phyloP scores from a whole-genome alignment of 2,113 vertebrate species.

The Cottus gobio region DNA sequence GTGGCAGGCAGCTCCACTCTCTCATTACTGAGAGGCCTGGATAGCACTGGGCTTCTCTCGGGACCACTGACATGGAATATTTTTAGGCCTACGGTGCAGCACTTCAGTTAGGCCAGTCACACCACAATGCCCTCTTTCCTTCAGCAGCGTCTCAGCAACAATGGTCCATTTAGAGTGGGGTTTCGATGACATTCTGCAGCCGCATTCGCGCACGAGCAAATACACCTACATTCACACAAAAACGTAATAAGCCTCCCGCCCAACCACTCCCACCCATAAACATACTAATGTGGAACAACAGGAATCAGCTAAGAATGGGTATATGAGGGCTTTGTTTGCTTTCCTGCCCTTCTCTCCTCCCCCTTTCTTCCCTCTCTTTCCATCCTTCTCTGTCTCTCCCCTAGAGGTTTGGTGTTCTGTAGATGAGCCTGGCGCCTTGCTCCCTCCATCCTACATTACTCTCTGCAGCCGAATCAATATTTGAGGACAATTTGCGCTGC shows the following conservation, averaged over 20 bases:
- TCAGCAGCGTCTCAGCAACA: constrained; percentile 56
- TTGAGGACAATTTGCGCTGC: constrained; percentile 73
- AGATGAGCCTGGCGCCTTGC: constrained; percentile 65
- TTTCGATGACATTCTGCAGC: constrained; percentile 18
- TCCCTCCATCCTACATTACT: constrained; percentile 55
- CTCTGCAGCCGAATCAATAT: constrained; percentile 77
- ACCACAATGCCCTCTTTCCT: constrained; percentile 71
- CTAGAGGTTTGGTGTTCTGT: constrained; percentile 58
- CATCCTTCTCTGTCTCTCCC: background rate
- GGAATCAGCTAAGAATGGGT: constrained; percentile 12
- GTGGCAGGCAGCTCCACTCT: constrained; percentile 78
- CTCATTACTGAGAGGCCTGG: constrained; percentile 84
- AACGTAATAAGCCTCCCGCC: background rate
- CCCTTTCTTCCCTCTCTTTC: background rate
- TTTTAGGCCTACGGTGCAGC: constrained; percentile 80
- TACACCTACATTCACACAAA: constrained; percentile 21
- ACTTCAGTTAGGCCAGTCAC: constrained; percentile 76
- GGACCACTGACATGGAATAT: constrained; percentile 80
- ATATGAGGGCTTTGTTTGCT: constrained; percentile 31
- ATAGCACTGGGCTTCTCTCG: constrained; percentile 73
- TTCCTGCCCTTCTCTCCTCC: constrained; percentile 6
- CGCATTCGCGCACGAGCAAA: constrained; percentile 15
- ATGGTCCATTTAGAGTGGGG: constrained; percentile 55
- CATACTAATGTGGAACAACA: background rate
- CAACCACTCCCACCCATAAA: constrained; percentile 6